Conservation (phyloP, 2,113 vertebrate species). For the Crotalus viridis region DNA sequence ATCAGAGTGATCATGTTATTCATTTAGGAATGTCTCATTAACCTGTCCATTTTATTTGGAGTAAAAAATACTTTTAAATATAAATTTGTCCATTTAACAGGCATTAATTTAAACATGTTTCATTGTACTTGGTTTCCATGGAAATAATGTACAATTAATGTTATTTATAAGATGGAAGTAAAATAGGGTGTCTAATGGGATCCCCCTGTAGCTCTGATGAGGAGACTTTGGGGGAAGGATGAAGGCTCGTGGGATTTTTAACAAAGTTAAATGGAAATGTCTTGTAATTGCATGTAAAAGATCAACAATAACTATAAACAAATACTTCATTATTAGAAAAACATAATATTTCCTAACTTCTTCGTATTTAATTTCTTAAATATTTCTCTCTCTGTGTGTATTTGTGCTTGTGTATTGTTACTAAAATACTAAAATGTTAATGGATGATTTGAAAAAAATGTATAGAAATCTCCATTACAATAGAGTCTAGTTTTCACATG, state of each 20-base stretch:
- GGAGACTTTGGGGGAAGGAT: constrained; percentile 60
- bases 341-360: not conserved
- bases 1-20: constrained; percentile 46
- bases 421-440: not conserved
- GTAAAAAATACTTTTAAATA: constrained; percentile 53
- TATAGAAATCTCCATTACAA: not conserved
- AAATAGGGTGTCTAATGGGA: constrained; percentile 67
- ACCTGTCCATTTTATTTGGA: constrained; percentile 53
- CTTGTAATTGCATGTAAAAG: constrained; percentile 63
- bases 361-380: not conserved
- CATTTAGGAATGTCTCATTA: constrained; percentile 50
- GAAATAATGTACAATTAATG: constrained; percentile 64
- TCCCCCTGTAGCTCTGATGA: constrained; percentile 67
- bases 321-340: constrained; percentile 38
- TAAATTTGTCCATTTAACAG: constrained; percentile 65
- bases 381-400: not conserved
- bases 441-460: not conserved
- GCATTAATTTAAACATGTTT: constrained; percentile 66
- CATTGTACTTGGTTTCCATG: constrained; percentile 68
- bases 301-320: constrained; percentile 57
- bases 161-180: constrained; percentile 73
- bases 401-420: not conserved
- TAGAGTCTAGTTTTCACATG: constrained; percentile 12
- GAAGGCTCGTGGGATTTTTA: constrained; percentile 58
- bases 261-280: constrained; percentile 61